phyloP scores from a whole-genome alignment of 23 tunicate species.

The Halocynthia roretzi region DNA sequence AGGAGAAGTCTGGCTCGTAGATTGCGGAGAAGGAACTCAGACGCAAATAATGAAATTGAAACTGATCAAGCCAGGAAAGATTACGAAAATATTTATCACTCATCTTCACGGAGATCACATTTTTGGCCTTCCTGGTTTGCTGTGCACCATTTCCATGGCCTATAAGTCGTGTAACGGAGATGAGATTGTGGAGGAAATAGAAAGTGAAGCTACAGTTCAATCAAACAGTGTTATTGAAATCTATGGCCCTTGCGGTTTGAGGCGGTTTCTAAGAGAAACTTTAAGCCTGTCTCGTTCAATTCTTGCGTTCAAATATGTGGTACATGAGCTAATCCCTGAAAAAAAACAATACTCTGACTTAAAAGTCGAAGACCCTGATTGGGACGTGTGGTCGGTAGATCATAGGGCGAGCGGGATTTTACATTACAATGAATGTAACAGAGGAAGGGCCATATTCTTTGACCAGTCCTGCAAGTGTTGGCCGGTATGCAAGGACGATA shows the following conservation, averaged over 20 bases:
- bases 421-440: constrained; percentile 53
- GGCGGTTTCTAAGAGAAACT: constrained; percentile 71
- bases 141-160: constrained; percentile 94
- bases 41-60: constrained; percentile 87
- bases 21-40: constrained; percentile 99
- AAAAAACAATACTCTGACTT: constrained; percentile 27
- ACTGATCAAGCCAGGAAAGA: constrained; percentile 54
- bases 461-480: constrained; percentile 37
- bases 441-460: constrained; percentile 64
- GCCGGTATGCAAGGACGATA: constrained; percentile 36
- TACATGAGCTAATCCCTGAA: constrained; percentile 79
- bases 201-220: constrained; percentile 9
- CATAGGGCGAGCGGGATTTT: constrained; percentile 61
- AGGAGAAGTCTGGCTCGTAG: constrained; percentile 86
- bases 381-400: constrained; percentile 60
- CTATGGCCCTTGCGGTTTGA: constrained; percentile 78
- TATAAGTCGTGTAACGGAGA: constrained; percentile 27
- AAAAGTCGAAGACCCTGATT: constrained; percentile 43
- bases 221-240: constrained; percentile 58
- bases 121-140: constrained; percentile 95
- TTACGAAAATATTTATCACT: constrained; percentile 82
- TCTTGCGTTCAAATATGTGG: constrained; percentile 78
- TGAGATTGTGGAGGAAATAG: constrained; percentile 19
- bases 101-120: constrained; percentile 97
- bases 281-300: constrained; percentile 70